Conservation (phyloP, 2,888 invertebrate genomes). For the Lochmaea capreae region DNA sequence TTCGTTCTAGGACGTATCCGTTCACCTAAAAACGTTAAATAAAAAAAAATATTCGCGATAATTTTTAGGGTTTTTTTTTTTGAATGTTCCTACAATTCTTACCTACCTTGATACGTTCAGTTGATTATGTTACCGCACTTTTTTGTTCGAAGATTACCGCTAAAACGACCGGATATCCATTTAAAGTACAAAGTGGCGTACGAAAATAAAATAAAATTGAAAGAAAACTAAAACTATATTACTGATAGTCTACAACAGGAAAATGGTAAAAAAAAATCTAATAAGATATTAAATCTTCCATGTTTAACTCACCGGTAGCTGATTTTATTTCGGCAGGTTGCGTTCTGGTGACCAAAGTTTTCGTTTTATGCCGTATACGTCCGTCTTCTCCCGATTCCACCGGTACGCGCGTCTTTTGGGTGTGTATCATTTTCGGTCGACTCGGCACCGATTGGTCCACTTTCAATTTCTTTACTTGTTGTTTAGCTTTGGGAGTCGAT, state of each 20-base stretch:
- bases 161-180: no score
- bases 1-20: slow-evolving; percentile 72
- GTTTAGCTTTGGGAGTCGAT: slow-evolving; percentile 46
- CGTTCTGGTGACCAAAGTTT: slow-evolving; percentile 70
- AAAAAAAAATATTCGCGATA: no score
- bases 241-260: slow-evolving; percentile 29
- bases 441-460: slow-evolving; percentile 63
- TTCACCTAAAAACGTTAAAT: slow-evolving; percentile 57
- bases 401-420: slow-evolving; percentile 73
- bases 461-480: slow-evolving; percentile 56
- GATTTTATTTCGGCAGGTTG: slow-evolving; percentile 67
- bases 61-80: background rate
- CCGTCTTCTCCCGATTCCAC: slow-evolving; percentile 68
- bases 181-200: no score
- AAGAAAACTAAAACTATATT: slow-evolving; percentile 30
- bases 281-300: slow-evolving; percentile 11
- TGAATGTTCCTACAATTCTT: background rate
- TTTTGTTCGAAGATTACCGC: no score
- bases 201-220: background rate
- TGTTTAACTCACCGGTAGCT: slow-evolving; percentile 55
- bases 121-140: no score
- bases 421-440: slow-evolving; percentile 83
- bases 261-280: background rate
- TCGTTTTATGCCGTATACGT: slow-evolving; percentile 69
- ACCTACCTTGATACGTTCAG: no score